These are phyloP conservation scores for Peromyscus aztecus DNA, from an alignment of 2,797 vertebrate genomes.

Conservation along the genomic window DNA sequence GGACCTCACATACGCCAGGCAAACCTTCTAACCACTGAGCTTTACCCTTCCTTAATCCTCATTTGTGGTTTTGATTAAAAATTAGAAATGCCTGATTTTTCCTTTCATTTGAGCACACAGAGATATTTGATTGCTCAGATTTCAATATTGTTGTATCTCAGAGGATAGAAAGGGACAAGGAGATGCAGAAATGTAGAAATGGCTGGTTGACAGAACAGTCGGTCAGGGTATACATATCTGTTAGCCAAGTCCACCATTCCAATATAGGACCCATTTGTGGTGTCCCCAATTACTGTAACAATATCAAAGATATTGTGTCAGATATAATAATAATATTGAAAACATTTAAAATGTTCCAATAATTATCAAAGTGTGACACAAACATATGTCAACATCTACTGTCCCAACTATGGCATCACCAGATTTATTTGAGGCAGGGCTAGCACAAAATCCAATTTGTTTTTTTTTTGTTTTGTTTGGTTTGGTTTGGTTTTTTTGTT, in stretches of 20 bases:
- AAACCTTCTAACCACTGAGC: neutral
- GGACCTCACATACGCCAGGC: neutral
- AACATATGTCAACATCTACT: neutral
- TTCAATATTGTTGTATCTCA: neutral
- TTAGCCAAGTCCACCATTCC: neutral
- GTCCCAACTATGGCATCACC: neutral
- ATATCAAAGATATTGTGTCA: neutral
- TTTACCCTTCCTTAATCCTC: neutral
- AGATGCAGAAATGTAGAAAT: neutral
- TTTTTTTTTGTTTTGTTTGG: neutral
- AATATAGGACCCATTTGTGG: neutral
- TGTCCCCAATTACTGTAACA: neutral
- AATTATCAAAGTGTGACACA: neutral
- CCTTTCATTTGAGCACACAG: neutral
- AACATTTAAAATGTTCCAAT: neutral
- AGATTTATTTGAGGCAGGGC: neutral
- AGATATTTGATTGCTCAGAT: neutral
- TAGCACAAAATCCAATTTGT: neutral
- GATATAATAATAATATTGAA: neutral
- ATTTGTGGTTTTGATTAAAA: conserved; percentile 12
- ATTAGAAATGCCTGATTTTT: neutral
- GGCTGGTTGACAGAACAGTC: neutral
- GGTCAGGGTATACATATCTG: neutral
- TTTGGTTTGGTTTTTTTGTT: neutral
- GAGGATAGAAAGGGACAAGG: neutral